These are phyloP conservation scores for Diplolepis rosae DNA, from an alignment of 2,888 invertebrate genomes.

Conservation along the genomic window DNA sequence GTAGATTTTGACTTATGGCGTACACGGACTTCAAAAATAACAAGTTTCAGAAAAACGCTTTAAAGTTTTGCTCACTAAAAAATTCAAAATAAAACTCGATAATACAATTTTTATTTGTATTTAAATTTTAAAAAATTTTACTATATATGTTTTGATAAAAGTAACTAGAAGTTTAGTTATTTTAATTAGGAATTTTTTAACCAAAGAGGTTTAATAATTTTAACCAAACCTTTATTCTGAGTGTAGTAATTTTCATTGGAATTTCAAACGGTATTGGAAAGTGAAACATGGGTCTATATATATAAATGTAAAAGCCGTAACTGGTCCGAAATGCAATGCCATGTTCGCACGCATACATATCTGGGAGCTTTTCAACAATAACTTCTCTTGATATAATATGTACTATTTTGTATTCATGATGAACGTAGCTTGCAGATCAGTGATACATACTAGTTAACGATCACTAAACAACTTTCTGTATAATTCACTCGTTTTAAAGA, in stretches of 20 bases:
- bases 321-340: neutral
- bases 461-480: neutral
- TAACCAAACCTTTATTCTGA: too few species aligned
- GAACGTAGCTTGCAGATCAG: neutral
- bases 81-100: too few species aligned
- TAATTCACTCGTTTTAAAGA: neutral
- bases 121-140: too few species aligned
- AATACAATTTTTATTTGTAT: too few species aligned
- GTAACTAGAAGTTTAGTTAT: too few species aligned
- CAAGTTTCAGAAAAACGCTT: too few species aligned
- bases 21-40: too few species aligned
- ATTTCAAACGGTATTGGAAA: neutral
- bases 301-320: neutral
- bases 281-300: neutral
- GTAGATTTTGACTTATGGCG: too few species aligned
- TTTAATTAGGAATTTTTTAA: too few species aligned
- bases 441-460: conserved; percentile 5
- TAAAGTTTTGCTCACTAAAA: too few species aligned
- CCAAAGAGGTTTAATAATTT: too few species aligned
- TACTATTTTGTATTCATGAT: conserved; percentile 18
- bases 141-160: too few species aligned
- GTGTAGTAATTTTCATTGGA: neutral
- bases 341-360: neutral
- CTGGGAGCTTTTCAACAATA: conserved; percentile 2
- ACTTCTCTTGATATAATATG: neutral